These are phyloP conservation scores for Zeugodacus cucurbitae DNA, from an alignment of 1,140 invertebrate species.

Conservation along the genomic window DNA sequence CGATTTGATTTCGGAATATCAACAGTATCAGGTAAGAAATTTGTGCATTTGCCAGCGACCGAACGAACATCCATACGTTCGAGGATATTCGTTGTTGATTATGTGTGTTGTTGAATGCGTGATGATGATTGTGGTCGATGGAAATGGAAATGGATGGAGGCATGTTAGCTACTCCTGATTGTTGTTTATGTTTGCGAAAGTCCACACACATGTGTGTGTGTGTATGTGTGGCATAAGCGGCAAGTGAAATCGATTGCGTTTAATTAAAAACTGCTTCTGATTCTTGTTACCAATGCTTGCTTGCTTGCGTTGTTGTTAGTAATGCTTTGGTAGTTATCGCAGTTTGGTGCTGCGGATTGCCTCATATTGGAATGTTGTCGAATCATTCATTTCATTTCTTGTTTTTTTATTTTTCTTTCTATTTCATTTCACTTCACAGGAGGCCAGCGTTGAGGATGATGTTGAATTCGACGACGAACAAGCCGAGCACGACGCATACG, in stretches of 20 bases:
- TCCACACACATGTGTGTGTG: background rate
- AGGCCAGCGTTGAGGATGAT: constrained; percentile 77
- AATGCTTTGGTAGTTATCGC: background rate
- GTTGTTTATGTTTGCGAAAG: background rate
- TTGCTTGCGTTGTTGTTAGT: background rate
- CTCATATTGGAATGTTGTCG: background rate
- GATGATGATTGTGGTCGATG: background rate
- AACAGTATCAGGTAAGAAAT: constrained; percentile 83
- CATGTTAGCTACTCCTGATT: background rate
- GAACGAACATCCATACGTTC: too few relatives aligned
- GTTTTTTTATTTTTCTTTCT: constrained; percentile 40
- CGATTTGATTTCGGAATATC: constrained; percentile 89
- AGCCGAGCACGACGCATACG: constrained; percentile 67
- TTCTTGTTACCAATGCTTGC: background rate
- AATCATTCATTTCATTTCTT: background rate
- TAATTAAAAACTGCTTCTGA: constrained; percentile 44
- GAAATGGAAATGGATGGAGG: background rate
- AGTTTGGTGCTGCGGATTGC: background rate
- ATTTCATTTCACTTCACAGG: constrained; percentile 68
- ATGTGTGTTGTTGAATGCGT: constrained; percentile 1
- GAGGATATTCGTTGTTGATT: background rate
- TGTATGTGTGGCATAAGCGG: background rate
- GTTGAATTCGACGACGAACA: constrained; percentile 75
- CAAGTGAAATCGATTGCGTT: constrained; percentile 37
- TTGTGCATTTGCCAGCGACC: background rate